phyloP scores from a whole-genome alignment of 1,140 invertebrate genomes.

The Bacillus rossius region DNA sequence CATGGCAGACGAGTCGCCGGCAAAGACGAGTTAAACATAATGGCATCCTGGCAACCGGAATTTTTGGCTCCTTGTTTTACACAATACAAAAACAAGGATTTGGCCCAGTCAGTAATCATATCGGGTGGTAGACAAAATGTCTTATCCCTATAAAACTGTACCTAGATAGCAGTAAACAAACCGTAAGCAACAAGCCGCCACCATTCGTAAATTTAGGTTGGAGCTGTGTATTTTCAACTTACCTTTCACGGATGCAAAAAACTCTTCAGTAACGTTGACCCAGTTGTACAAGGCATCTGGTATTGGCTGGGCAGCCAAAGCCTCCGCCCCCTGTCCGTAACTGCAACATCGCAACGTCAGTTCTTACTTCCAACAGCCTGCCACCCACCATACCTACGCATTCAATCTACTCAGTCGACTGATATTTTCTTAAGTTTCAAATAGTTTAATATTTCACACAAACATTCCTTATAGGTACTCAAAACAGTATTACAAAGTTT shows the following conservation, averaged over 20 bases:
- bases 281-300: conserved; percentile 11
- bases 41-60: background rate
- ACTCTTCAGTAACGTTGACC: conserved; percentile 11
- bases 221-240: background rate
- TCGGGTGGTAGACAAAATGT: background rate
- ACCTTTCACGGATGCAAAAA: conserved; percentile 12
- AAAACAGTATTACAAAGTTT: too few species aligned
- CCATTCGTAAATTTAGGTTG: background rate
- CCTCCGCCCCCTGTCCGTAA: background rate
- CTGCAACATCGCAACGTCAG: background rate
- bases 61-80: background rate
- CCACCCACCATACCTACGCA: too few species aligned
- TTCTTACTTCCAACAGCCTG: too few species aligned
- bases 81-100: background rate
- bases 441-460: too few species aligned
- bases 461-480: too few species aligned
- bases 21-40: background rate
- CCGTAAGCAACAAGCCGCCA: background rate
- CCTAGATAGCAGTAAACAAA: background rate
- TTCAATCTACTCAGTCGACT: too few species aligned
- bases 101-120: background rate
- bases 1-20: too few species aligned
- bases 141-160: background rate
- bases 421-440: too few species aligned
- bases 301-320: conserved; percentile 1